Percentiles rank a stretch among this genome's conserved stretches.
These are phyloP conservation scores for Mantis religiosa DNA, from an alignment of 2,888 invertebrate species.

Conservation along the genomic window DNA sequence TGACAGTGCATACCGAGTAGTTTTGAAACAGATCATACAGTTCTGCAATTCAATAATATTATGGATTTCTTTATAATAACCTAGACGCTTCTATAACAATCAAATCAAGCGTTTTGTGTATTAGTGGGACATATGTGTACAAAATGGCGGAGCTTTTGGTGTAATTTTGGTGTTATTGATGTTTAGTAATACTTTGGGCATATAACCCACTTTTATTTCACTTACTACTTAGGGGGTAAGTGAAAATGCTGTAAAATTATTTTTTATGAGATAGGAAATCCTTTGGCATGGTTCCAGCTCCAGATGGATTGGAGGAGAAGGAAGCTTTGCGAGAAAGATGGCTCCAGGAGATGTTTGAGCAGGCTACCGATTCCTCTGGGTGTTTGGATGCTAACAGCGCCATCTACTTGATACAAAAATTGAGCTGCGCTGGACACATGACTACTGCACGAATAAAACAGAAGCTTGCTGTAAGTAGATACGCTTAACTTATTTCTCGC, in stretches of 20 bases:
- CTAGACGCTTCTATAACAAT: too few species aligned
- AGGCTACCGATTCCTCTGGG: constrained; percentile 39
- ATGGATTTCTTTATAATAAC: too few species aligned
- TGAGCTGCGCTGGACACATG: constrained; percentile 44
- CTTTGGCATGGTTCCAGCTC: constrained; percentile 28
- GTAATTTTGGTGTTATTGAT: too few species aligned
- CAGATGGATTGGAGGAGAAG: constrained; percentile 35
- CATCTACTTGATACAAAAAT: constrained; percentile 44
- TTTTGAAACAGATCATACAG: too few species aligned
- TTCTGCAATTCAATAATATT: too few species aligned
- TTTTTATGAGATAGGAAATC: not conserved
- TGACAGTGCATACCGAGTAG: too few species aligned
- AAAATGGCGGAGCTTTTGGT: too few species aligned
- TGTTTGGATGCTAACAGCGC: constrained; percentile 45
- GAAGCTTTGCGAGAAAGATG: constrained; percentile 40
- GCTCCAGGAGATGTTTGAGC: constrained; percentile 48
- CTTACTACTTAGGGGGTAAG: too few species aligned
- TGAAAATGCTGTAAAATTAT: not conserved
- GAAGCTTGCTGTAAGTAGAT: constrained; percentile 48
- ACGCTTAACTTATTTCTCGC: not conserved
- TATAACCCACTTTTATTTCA: too few species aligned
- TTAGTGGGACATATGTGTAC: too few species aligned
- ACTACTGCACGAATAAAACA: constrained; percentile 48
- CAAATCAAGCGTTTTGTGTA: too few species aligned
- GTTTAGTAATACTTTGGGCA: too few species aligned